These are phyloP conservation scores for Muricea muricata DNA, from an alignment of 92 coral and sea anemone genomes.

Conservation along the genomic window DNA sequence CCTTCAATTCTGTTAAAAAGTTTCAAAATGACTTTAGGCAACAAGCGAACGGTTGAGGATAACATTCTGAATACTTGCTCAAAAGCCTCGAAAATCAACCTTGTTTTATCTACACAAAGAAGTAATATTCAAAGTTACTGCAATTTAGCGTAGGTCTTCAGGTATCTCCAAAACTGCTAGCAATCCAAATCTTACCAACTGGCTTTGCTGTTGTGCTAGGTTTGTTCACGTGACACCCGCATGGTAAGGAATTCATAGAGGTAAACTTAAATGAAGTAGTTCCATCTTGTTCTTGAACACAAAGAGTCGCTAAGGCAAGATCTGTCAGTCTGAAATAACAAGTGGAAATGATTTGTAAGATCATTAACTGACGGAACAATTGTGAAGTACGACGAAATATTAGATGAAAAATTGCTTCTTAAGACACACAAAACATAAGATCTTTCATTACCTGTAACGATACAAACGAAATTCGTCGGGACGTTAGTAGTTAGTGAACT, in stretches of 20 bases:
- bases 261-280: conserved; percentile 87
- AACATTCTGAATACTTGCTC: conserved; percentile 26
- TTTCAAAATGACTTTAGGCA: conserved; percentile 81
- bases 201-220: conserved; percentile 58
- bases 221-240: conserved; percentile 83
- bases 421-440: too few relatives aligned
- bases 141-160: not conserved
- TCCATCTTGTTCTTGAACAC: conserved; percentile 72
- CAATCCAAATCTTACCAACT: conserved; percentile 55
- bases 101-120: conserved; percentile 4
- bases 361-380: too few relatives aligned
- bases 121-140: not conserved
- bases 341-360: not conserved
- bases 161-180: too few relatives aligned
- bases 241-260: conserved; percentile 88
- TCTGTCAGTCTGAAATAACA: conserved; percentile 63
- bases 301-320: conserved; percentile 72
- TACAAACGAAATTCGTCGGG: too few relatives aligned
- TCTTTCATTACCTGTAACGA: too few relatives aligned
- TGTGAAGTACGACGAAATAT: not conserved
- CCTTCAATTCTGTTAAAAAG: conserved; percentile 87
- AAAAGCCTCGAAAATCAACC: conserved; percentile 2
- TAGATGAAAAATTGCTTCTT: not conserved
- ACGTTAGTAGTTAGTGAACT: too few relatives aligned
- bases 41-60: conserved; percentile 11